Conservation (phyloP, 2,113 vertebrate genomes). For the Percopsis transmontana region DNA sequence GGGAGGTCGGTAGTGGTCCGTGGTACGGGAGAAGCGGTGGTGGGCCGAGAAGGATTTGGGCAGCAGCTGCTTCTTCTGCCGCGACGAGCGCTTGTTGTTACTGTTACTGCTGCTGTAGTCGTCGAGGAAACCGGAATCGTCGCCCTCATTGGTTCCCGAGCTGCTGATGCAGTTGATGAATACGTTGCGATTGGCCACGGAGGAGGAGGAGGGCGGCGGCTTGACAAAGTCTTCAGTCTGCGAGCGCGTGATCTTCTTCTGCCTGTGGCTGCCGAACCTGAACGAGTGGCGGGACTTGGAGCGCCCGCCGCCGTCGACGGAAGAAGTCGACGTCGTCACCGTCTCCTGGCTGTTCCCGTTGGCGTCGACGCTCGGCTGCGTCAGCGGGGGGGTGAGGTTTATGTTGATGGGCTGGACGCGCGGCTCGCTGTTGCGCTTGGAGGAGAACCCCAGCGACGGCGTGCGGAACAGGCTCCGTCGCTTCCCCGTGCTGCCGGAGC, state of each 20-base stretch:
- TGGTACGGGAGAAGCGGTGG: constrained; percentile 86
- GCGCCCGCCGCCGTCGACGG: constrained; percentile 70
- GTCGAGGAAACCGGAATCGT: constrained; percentile 93
- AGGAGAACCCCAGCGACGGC: constrained; percentile 90
- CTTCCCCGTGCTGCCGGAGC: constrained; percentile 94
- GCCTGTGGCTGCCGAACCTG: constrained; percentile 84
- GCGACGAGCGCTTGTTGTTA: constrained; percentile 77
- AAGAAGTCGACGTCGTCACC: constrained; percentile 57
- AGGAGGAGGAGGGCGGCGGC: constrained; percentile 70
- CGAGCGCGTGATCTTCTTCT: constrained; percentile 92
- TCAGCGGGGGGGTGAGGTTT: constrained; percentile 68
- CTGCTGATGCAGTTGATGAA: constrained; percentile 96
- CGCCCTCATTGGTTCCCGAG: constrained; percentile 88
- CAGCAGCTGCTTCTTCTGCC: constrained; percentile 88
- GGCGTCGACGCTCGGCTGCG: constrained; percentile 48
- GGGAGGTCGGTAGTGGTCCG: constrained; percentile 77
- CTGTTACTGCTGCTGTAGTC: constrained; percentile 80
- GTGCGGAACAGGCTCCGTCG: constrained; percentile 92
- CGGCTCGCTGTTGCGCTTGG: constrained; percentile 82
- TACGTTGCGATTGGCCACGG: constrained; percentile 84
- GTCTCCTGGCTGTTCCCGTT: constrained; percentile 78
- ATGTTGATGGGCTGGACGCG: constrained; percentile 72
- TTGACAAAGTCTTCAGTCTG: constrained; percentile 94
- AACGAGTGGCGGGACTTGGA: constrained; percentile 86
- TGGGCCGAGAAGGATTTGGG: constrained; percentile 94